Base-by-base conservation (phyloP, 2,113 vertebrate species). In the Dolichotis patagonum region DNA sequence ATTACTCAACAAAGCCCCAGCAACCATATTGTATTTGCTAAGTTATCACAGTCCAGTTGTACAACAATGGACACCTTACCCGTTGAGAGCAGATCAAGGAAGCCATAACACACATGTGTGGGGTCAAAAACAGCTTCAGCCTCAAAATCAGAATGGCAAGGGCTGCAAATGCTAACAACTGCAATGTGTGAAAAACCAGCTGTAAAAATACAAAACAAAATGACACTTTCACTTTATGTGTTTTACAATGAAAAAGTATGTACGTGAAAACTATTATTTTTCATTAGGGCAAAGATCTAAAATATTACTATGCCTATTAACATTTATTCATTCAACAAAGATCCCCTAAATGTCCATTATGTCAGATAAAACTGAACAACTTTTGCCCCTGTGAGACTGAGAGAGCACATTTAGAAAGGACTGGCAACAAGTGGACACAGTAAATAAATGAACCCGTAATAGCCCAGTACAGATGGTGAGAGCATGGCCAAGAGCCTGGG, bases 21-120 rank as follows among this genome's bases (percentile, higher is more conserved):
- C 28, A 71, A 46, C 2, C 30, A 41, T 38, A 26, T 12, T 8
- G 3, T 24, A 28, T 63, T 1, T 67, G 3, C 54, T 52, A 6
- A 12, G 22, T 43, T 65, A 19, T 54, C 22, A 81, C 1, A 65
- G 1, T 41, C 11, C 30, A 85, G 30, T 58, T 26, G 54, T 11
- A 80, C 2, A 38, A 73, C n/a, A 82, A 28, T 24, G 24, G 82
- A 32, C 4, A 6, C 91, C 96, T 98, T 98, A 99, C 99, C 99
- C 98, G 98, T 95, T 91, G 98, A 88, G 99, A 99, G 97, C 99
- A 99, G 90, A 99, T 90, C 90, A 99, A 97, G 28, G 99, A 99
- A 8, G 99, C 99, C 99, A 99, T 99, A 95, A 99, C 98, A 97
- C 99, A 99, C 99, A 99, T 99, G 98, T 99, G 99, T 0, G 99